Base-by-base conservation (phyloP, 1,140 invertebrate genomes). In the Aphis craccivora region DNA sequence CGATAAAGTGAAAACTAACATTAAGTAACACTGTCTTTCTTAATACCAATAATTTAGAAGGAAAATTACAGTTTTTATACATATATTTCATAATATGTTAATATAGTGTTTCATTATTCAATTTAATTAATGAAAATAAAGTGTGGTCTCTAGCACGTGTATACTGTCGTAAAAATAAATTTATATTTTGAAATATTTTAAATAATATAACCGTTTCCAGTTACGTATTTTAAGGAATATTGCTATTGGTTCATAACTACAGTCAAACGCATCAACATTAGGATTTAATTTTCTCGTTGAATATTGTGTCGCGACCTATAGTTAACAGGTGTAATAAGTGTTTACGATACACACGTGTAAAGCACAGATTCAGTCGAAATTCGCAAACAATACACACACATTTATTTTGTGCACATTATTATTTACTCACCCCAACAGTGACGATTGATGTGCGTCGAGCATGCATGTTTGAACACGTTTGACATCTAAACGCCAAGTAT, bases 101-200 rank as follows among this genome's bases (percentile, higher is more conserved):
- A 51, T 51, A 51, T 18, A 18, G 3, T 18, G 14, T 51, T 51
- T 51, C 2, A 51, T 18, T 51, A 4, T 48, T 48, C 48, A 48
- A 48, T 30, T 0, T 14, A 30, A 30, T 30, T 30, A 30, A 14
- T 4, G 4, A 35, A 76, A n/a, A 35, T 18, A 35, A 76, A 76
- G n/a, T n/a, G 0, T 1, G 18, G 0, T 67, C 0, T 20, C 14
- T 1, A 67, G 11, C 30, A n/a, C 30, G 4, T 11, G 4, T n/a
- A 67, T n/a, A 67, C 30, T 5, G 0, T 14, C 14, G 5, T n/a
- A n/a, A 18, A n/a, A 22, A 67, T 67, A 5, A 1, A 40, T 40
- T 40, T 40, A 40, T 40, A 40, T 40, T 40, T 40, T 40, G 30
- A 3, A 67, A 76, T 76, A 76, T 35, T n/a, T 76, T n/a, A 0